Evolutionary conservation across 2,113 vertebrate genomes (phyloP).

Genomic region (Progne subis): DNA sequence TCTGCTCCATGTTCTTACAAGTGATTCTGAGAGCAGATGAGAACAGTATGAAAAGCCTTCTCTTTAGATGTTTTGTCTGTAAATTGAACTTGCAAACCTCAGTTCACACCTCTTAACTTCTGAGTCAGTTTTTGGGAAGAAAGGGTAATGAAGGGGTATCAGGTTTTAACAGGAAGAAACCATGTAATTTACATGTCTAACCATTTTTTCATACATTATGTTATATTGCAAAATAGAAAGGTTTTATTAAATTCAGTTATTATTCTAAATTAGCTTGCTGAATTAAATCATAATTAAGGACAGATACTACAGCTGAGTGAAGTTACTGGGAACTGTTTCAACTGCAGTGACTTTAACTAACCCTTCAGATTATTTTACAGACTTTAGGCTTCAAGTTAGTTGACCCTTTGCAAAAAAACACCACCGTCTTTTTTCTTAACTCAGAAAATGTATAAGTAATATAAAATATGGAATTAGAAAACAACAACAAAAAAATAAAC

Average conservation of each 20-base stretch:
- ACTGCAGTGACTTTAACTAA: not conserved
- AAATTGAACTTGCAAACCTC: not conserved
- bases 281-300: not conserved
- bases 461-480: not conserved
- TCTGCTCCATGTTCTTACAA: not conserved
- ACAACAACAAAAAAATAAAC: not conserved
- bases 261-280: slow-evolving; percentile 14
- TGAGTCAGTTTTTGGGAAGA: slow-evolving; percentile 1
- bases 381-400: not conserved
- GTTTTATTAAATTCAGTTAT: slow-evolving; percentile 8
- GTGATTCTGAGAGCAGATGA: not conserved
- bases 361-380: not conserved
- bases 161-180: not conserved
- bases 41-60: not conserved
- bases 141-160: slow-evolving; percentile 19
- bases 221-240: slow-evolving; percentile 19
- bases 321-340: not conserved
- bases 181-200: not conserved
- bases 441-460: not conserved
- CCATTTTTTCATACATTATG: not conserved
- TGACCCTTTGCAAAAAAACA: not conserved
- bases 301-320: not conserved
- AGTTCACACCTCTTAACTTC: not conserved
- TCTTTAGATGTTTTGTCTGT: not conserved
- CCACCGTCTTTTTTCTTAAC: not conserved